These are phyloP conservation scores for Pristis pectinata DNA, from an alignment of 2,797 vertebrate genomes.

Conservation along the genomic window DNA sequence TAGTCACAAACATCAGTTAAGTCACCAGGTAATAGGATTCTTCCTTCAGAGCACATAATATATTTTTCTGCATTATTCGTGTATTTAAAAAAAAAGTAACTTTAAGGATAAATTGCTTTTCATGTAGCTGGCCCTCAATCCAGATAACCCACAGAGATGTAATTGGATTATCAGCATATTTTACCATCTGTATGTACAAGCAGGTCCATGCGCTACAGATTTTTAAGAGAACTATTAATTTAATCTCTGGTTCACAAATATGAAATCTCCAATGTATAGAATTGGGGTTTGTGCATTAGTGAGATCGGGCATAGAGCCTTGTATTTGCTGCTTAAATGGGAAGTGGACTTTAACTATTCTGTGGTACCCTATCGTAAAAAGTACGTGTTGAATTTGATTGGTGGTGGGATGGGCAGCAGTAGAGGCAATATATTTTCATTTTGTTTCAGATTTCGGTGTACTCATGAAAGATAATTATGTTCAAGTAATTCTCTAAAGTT, in stretches of 20 bases:
- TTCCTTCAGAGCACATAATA: neutral
- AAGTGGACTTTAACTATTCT: neutral
- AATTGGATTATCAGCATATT: neutral
- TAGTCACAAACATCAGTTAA: neutral
- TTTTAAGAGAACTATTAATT: neutral
- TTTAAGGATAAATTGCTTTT: neutral
- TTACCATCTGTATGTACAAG: neutral
- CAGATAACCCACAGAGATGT: neutral
- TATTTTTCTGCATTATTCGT: neutral
- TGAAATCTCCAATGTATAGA: neutral
- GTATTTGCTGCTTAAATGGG: neutral
- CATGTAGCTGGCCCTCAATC: neutral
- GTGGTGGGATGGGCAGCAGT: neutral
- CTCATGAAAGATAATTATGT: neutral
- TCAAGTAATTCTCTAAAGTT: neutral
- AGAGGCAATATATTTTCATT: neutral
- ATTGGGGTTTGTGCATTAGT: neutral
- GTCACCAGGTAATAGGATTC: constrained; percentile 4
- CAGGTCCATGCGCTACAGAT: neutral
- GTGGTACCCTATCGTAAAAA: neutral
- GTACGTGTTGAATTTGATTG: neutral
- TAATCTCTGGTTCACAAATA: neutral
- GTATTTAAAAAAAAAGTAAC: neutral
- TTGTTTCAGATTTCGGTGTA: neutral
- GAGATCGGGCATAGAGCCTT: neutral